Conservation (phyloP, 2,113 vertebrate species). For the Aplodontia rufa region DNA sequence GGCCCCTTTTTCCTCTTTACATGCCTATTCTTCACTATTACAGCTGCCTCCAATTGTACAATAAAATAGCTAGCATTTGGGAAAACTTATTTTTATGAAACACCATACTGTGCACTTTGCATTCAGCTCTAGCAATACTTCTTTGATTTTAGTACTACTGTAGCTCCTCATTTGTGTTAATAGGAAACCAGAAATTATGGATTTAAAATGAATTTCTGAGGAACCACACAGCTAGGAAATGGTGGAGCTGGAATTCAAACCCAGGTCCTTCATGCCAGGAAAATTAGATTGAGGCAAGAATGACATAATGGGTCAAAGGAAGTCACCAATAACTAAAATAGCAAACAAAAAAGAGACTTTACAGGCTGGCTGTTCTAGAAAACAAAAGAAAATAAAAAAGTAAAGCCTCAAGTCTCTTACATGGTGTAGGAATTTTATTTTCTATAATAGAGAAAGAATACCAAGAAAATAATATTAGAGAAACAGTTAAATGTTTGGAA, state of each 20-base stretch:
- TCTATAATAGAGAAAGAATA: slow-evolving; percentile 19
- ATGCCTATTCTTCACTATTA: neutral
- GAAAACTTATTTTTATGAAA: neutral
- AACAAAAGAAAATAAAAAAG: slow-evolving; percentile 59
- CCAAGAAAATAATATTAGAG: neutral
- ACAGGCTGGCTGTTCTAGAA: slow-evolving; percentile 12
- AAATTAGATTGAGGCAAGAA: slow-evolving; percentile 71
- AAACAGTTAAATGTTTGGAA: neutral
- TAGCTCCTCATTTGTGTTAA: slow-evolving; percentile 42
- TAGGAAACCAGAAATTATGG: neutral
- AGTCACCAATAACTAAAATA: slow-evolving; percentile 64
- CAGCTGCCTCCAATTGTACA: neutral
- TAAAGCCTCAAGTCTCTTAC: neutral
- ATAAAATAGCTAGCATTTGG: neutral
- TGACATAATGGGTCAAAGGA: slow-evolving; percentile 65
- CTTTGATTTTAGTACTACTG: neutral
- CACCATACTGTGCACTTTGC: neutral
- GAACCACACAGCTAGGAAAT: slow-evolving; percentile 43
- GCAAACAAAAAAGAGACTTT: slow-evolving; percentile 44
- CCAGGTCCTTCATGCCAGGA: slow-evolving; percentile 52
- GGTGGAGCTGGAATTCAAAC: slow-evolving; percentile 57
- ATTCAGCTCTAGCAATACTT: neutral
- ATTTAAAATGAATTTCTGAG: slow-evolving; percentile 54
- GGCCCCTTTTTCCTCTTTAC: neutral
- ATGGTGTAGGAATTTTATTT: neutral